Percentiles rank a stretch among this genome's conserved stretches.
Evolutionary conservation across 2,888 invertebrate species (phyloP).

Genomic region (Melipona bicolor): DNA sequence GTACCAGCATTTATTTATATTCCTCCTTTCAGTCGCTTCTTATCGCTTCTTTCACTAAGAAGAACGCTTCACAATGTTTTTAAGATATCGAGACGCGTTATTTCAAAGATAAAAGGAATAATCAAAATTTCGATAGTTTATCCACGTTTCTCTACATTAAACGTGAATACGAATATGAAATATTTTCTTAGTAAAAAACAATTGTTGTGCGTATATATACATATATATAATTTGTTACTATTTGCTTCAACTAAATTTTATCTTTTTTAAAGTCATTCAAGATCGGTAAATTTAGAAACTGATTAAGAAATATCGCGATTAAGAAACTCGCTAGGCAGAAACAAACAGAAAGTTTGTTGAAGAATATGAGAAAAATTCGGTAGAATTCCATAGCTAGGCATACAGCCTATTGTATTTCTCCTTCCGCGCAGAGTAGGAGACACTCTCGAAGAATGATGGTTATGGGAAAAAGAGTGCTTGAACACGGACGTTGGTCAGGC

Average conservation of each 20-base stretch:
- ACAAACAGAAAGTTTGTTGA: neutral
- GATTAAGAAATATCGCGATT: neutral
- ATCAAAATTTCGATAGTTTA: constrained; percentile 52
- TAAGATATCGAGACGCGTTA: constrained; percentile 29
- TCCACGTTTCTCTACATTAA: constrained; percentile 17
- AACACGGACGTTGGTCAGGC: constrained; percentile 83
- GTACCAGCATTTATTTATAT: constrained; percentile 58
- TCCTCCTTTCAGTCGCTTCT: constrained; percentile 44
- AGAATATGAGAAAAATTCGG: constrained; percentile 22
- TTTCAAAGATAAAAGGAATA: constrained; percentile 27
- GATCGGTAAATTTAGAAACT: neutral
- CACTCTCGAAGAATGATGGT: constrained; percentile 80
- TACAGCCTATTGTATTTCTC: constrained; percentile 72
- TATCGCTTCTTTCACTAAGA: constrained; percentile 41
- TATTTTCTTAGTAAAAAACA: neutral
- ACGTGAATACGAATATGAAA: neutral
- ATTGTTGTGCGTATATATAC: neutral
- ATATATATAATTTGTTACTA: neutral
- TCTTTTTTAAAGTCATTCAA: neutral
- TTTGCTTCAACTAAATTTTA: neutral
- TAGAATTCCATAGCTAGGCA: constrained; percentile 15
- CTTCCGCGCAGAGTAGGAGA: constrained; percentile 70
- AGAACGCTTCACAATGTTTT: constrained; percentile 37
- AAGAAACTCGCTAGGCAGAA: neutral
- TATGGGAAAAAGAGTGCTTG: constrained; percentile 82